Evolutionary conservation across 1,140 invertebrate species (phyloP).

Genomic region (Belonocnema kinseyi): DNA sequence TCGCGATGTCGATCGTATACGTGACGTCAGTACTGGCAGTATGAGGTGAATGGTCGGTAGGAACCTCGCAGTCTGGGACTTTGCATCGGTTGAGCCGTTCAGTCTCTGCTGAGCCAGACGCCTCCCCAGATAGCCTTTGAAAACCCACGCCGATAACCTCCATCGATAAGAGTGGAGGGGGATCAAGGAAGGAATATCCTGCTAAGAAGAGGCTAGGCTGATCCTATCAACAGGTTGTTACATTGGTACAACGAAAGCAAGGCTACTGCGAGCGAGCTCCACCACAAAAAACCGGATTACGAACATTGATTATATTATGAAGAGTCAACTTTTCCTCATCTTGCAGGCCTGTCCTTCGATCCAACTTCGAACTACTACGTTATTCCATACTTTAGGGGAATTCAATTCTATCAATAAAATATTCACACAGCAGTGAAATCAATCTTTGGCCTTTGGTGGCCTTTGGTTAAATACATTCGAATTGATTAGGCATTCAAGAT

Average conservation of each 20-base stretch:
- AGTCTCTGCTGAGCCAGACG: neutral
- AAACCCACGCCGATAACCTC: slow-evolving; percentile 3
- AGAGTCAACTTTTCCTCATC: neutral
- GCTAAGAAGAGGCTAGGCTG: neutral
- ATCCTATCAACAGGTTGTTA: slow-evolving; percentile 28
- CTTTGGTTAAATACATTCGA: too few relatives aligned
- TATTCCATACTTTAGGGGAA: neutral
- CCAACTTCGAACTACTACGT: neutral
- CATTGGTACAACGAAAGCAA: slow-evolving; percentile 21
- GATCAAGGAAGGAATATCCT: neutral
- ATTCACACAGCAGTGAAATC: too few relatives aligned
- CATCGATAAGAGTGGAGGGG: neutral
- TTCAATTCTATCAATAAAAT: too few relatives aligned
- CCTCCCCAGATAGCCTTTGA: slow-evolving; percentile 1
- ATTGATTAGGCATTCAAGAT: too few relatives aligned
- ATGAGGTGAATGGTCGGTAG: slow-evolving; percentile 15
- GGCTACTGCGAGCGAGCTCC: neutral
- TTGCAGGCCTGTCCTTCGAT: slow-evolving; percentile 2
- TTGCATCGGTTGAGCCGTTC: neutral
- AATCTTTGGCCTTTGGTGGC: too few relatives aligned
- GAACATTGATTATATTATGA: slow-evolving; percentile 27
- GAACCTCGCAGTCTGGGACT: slow-evolving; percentile 25
- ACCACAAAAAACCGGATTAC: slow-evolving; percentile 23
- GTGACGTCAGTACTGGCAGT: neutral
- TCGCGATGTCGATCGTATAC: neutral